A percentile compares a stretch with the other conserved stretches of the same genome.
Conservation (phyloP, 2,113 vertebrate species). For the Poicephalus meyeri region DNA sequence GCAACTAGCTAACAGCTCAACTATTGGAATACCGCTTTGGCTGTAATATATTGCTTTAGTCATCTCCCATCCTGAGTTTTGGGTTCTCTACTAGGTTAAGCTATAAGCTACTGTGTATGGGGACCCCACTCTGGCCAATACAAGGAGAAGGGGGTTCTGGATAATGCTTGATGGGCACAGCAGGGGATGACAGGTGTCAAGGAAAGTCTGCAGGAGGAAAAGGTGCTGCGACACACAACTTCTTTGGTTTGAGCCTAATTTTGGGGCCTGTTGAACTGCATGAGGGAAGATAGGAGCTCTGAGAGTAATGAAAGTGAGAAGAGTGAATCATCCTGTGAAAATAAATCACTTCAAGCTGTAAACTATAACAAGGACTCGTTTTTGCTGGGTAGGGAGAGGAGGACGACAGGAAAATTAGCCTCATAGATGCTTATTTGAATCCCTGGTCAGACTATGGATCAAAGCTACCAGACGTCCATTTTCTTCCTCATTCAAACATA, state of each 20-base stretch:
- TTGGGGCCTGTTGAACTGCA: background rate
- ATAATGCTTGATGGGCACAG: background rate
- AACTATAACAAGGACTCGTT: background rate
- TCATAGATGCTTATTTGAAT: conserved; percentile 5
- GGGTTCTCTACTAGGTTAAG: background rate
- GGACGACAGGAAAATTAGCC: background rate
- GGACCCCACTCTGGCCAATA: background rate
- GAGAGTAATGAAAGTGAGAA: conserved; percentile 23
- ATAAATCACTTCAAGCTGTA: conserved; percentile 13
- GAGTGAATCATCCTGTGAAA: conserved; percentile 19
- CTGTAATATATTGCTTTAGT: background rate
- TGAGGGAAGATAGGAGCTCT: conserved; percentile 10
- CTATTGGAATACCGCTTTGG: background rate
- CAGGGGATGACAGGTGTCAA: background rate
- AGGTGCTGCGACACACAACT: background rate
- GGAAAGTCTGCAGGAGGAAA: background rate
- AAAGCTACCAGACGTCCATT: background rate
- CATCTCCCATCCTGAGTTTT: background rate
- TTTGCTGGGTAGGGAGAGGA: background rate
- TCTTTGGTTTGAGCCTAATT: background rate
- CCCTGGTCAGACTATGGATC: background rate
- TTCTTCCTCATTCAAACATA: background rate
- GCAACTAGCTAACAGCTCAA: background rate
- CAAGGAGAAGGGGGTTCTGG: background rate
- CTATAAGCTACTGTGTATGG: background rate